Base-by-base conservation (phyloP, 2,888 invertebrate species). In the Pasiphila rectangulata region DNA sequence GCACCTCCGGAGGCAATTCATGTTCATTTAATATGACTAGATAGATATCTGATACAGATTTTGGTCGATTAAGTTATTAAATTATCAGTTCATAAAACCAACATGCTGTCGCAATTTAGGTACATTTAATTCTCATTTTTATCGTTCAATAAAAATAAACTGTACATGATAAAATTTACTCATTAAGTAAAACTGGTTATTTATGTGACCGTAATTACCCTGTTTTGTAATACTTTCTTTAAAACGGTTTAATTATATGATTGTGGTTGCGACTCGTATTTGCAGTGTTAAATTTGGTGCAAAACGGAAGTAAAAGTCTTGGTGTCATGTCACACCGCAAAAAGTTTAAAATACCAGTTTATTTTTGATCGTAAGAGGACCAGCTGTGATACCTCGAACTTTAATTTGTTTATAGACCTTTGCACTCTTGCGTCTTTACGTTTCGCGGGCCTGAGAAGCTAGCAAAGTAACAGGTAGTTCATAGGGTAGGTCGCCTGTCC, bases 161-260 rank as follows among this genome's bases (percentile, higher is more conserved):
- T 56, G 56, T 27, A 54, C 57, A 61, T 64, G 63, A 64, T n/a
- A 65, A 71, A 64, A 72, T 71, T 72, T 72, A 72, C 72, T 72
- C 44, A 52, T 39, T 37, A 38, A 23, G 36, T 30, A 21, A 43
- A 52, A 51, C 54, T 46, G 35, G 53, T 51, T 15, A 4, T 21
- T 15, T 17, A 36, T 38, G 25, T 47, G 54, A 51, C 46, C 50
- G 49, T 57, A 51, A 44, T n/a, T 52, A 50, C 40, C 30, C 17
- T 25, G 34, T 51, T 41, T 43, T 15, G 37, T 47, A 40, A 43
- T 32, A 37, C 23, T 25, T 12, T 23, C 38, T 46, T 45, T 52
- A 46, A 32, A 27, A 37, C 25, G 43, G 17, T 47, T 34, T 39
- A 37, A 43, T 54, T 42, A 40, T 46, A 19, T 4, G 32, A 32